Base-by-base conservation (phyloP, 1,140 invertebrate species). In the Listronotus bonariensis region DNA sequence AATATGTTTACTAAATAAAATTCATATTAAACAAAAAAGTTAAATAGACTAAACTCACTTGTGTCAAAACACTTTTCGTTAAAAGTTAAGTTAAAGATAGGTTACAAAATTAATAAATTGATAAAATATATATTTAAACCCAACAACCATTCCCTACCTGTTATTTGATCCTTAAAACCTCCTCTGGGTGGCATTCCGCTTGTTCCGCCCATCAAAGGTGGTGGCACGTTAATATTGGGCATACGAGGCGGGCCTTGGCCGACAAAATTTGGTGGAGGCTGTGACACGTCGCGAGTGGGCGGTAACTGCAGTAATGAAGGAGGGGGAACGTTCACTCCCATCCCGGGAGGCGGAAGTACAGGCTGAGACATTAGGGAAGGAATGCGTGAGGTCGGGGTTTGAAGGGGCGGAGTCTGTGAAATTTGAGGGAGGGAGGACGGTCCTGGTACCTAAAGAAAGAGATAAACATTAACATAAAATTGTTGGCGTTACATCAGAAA, bases 141-240 rank as follows among this genome's bases (percentile, higher is more conserved):
- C 7, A 51, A 32, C 12, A 20, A 15, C 11, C 11, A 1, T 41
- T 14, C 14, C 51, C 38, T 77, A 77, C 75, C 74, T 77, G 72
- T 48, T 56, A 70, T 69, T 57, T 72, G 38, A 61, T 74, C 73
- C 17, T 60, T 64, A 12, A 68, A 70, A 45, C 38, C 48, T 17
- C 38, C 26, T 73, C 74, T 38, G 17, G 43, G 54, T 32, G 60
- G n/a, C 18, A 65, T 38, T 5, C 68, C 71, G 10, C 76, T 73
- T 18, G 52, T 31, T 77, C 73, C 18, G 76, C 72, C 18, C 17
- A 51, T 32, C n/a, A 56, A 8, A 10, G 69, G 69, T 3, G 74
- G 74, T 0, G 80, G 80, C 61, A 82, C 78, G 51, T 79, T 82
- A 70, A 82, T 78, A 10, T 78, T 71, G 5, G 80, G 73, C 62